Evolutionary conservation across 2,113 vertebrate genomes (phyloP), one percentile per base, ranked within the genome.

Genomic region (Paramisgurnus dabryanus): DNA sequence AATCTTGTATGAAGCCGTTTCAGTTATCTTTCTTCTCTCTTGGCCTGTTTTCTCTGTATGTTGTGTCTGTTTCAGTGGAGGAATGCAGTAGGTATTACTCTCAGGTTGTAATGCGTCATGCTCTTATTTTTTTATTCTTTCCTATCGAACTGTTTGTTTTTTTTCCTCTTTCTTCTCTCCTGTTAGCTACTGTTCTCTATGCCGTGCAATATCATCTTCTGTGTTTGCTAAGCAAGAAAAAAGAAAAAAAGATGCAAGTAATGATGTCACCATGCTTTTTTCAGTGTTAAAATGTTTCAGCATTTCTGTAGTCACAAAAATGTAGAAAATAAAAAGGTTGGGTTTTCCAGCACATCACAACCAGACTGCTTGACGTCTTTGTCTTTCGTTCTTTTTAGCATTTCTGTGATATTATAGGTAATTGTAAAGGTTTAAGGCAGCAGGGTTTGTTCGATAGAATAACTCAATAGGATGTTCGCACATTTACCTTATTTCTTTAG

Each of bases 301-400:
- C 95, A 94, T 96, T 98, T 97, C 95, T 98, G 96, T 98, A 98
- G 96, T 97, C 94, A 94, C 94, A 93, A 94, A 94, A 93, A 95
- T 94, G 94, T 97, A 97, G 95, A 97, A 94, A 98, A 97, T 97
- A 98, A 98, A 98, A 96, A 96, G 97, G 94, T 96, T 97, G 96
- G 94, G 93, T 95, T 96, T 97, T 97, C 95, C 96, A 96, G 93
- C 96, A 95, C 94, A 93, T 96, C 94, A 93, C 92, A 94, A 93
- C 87, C 90, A 91, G 91, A 87, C 76, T 91, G 88, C 84, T 92
- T 53, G 61, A 41, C 34, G 12, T 41, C 13, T 34, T 67, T 55
- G 61, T 66, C 75, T 65, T 77, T 66, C 11, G 3, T 77, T 66
- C 27, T 7, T 18, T 22, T 18, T 11, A 50, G 40, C 9, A 39